phyloP scores from a whole-genome alignment of 2,888 invertebrate genomes.

The Onthophagus sagittarius region DNA sequence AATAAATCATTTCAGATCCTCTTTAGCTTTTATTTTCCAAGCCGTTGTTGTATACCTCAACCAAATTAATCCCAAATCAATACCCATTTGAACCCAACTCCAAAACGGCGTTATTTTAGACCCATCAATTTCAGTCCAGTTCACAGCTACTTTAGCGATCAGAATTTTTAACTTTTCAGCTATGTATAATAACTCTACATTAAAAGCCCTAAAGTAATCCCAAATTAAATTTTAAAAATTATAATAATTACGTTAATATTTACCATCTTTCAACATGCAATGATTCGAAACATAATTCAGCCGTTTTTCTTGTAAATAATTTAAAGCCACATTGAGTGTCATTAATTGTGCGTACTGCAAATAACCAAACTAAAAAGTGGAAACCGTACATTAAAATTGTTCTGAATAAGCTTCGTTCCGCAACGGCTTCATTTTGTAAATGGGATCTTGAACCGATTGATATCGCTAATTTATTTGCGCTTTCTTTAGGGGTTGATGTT shows the following conservation, averaged over 20 bases:
- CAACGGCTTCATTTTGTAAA: constrained; percentile 87
- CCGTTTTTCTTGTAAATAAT: constrained; percentile 82
- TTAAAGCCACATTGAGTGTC: constrained; percentile 99
- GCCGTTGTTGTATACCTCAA: constrained; percentile 82
- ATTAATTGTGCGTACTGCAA: constrained; percentile 82
- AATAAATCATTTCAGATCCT: neutral
- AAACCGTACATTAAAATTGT: constrained; percentile 96
- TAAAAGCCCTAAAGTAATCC: constrained; percentile 80
- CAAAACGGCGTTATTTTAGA: constrained; percentile 84
- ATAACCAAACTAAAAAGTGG: constrained; percentile 90
- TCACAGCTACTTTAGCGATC: constrained; percentile 84
- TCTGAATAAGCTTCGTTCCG: constrained; percentile 70
- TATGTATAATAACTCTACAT: constrained; percentile 93
- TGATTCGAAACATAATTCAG: constrained; percentile 73
- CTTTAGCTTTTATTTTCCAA: constrained; percentile 63
- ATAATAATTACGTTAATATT: no score
- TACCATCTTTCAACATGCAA: constrained; percentile 96
- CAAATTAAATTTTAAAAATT: no score
- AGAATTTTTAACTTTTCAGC: constrained; percentile 83
- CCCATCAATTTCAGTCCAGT: constrained; percentile 96
- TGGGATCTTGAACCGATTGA: constrained; percentile 95
- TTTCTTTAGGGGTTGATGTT: constrained; percentile 45
- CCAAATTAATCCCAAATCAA: constrained; percentile 89
- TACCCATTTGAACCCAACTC: constrained; percentile 98
- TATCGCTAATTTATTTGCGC: constrained; percentile 56